phyloP scores from a whole-genome alignment of 2,888 invertebrate species.

The Busseola fusca region DNA sequence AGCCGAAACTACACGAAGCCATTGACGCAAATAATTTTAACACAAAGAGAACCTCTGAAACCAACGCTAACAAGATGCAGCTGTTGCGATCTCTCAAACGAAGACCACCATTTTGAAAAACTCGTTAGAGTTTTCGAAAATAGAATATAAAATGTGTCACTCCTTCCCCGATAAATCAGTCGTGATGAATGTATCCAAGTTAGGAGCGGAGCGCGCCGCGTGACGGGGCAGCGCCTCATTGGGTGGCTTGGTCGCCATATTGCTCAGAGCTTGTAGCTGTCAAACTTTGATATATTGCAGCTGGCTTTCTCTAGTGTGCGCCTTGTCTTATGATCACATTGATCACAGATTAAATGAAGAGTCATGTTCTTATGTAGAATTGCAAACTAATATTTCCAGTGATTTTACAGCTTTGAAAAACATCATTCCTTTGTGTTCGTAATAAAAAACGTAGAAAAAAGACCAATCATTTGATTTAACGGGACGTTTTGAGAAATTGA shows the following conservation, averaged over 20 bases:
- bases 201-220: slow-evolving; percentile 82
- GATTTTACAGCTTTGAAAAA: slow-evolving; percentile 40
- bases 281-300: slow-evolving; percentile 88
- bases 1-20: slow-evolving; percentile 73
- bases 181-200: slow-evolving; percentile 86
- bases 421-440: slow-evolving; percentile 12
- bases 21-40: slow-evolving; percentile 86
- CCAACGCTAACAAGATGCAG: slow-evolving; percentile 87
- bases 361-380: slow-evolving; percentile 60
- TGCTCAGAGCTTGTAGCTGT: slow-evolving; percentile 88
- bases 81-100: slow-evolving; percentile 83
- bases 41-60: slow-evolving; percentile 81
- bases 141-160: slow-evolving; percentile 89
- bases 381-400: slow-evolving; percentile 58
- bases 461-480: slow-evolving; percentile 69
- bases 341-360: slow-evolving; percentile 80
- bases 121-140: slow-evolving; percentile 86
- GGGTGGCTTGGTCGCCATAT: slow-evolving; percentile 88
- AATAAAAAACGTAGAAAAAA: slow-evolving; percentile 50
- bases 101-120: slow-evolving; percentile 87
- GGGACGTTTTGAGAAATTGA: slow-evolving; percentile 77
- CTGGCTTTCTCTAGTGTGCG: slow-evolving; percentile 85
- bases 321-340: slow-evolving; percentile 84
- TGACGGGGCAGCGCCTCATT: slow-evolving; percentile 87
- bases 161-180: slow-evolving; percentile 87